Conservation (phyloP, 2,113 vertebrate genomes). For the Tauraco erythrolophus region DNA sequence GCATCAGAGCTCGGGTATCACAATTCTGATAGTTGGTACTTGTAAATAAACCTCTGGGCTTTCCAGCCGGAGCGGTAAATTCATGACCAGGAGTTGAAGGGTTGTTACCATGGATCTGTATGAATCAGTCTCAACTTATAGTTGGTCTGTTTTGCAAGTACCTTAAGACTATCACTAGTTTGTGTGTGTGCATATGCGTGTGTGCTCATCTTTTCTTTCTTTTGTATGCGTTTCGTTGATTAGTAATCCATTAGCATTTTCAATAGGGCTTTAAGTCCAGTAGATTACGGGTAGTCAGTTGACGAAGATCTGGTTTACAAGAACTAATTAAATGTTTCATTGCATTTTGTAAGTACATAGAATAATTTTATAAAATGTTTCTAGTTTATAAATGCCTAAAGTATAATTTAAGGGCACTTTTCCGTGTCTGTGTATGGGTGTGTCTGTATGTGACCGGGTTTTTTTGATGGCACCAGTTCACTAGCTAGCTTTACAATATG, state of each 20-base stretch:
- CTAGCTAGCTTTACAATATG: slow-evolving; percentile 81
- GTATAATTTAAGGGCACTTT: slow-evolving; percentile 72
- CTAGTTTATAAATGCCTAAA: slow-evolving; percentile 71
- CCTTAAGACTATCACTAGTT: slow-evolving; percentile 51
- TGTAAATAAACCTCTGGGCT: neutral
- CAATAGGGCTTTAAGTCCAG: slow-evolving; percentile 87
- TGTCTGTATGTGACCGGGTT: slow-evolving; percentile 65
- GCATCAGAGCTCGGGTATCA: neutral
- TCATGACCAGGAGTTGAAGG: neutral
- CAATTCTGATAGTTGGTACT: neutral
- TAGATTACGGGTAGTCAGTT: slow-evolving; percentile 98
- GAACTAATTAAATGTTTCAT: slow-evolving; percentile 82
- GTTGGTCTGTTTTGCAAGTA: slow-evolving; percentile 52
- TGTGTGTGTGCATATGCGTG: slow-evolving; percentile 67
- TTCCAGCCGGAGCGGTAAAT: neutral
- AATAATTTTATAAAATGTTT: slow-evolving; percentile 79
- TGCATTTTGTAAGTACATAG: slow-evolving; percentile 84
- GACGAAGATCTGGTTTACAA: slow-evolving; percentile 88
- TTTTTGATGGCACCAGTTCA: slow-evolving; percentile 72
- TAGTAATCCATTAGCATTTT: slow-evolving; percentile 82
- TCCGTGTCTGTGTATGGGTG: slow-evolving; percentile 53
- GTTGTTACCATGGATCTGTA: neutral
- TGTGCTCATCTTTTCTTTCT: slow-evolving; percentile 59
- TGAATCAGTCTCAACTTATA: neutral
- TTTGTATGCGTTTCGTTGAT: slow-evolving; percentile 58